These are phyloP conservation scores for Pocillopora meandrina DNA, from an alignment of 92 coral and sea anemone species.

Conservation along the genomic window DNA sequence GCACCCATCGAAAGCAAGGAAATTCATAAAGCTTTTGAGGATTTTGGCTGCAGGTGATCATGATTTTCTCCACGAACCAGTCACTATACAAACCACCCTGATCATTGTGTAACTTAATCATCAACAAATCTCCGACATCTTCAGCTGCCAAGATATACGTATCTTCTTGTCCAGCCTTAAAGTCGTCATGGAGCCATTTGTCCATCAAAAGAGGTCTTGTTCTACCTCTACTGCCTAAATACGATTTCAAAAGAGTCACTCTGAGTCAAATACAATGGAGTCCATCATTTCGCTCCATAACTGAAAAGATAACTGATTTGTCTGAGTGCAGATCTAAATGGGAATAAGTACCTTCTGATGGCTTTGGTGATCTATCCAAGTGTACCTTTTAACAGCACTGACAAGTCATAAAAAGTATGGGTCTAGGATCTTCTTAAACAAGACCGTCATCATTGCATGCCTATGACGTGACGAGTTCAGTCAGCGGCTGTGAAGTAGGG, in stretches of 20 bases:
- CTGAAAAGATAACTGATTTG: too few relatives aligned
- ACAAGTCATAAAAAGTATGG: too few relatives aligned
- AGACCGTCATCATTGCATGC: too few relatives aligned
- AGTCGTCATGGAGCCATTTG: constrained; percentile 75
- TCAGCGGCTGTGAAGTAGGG: too few relatives aligned
- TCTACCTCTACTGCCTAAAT: constrained; percentile 75
- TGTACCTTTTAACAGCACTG: too few relatives aligned
- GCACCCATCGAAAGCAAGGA: constrained; percentile 83
- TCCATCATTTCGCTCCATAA: too few relatives aligned
- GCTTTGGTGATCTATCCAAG: too few relatives aligned
- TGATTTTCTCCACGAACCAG: constrained; percentile 84
- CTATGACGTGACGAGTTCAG: too few relatives aligned
- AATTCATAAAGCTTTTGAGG: constrained; percentile 55
- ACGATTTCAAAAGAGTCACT: too few relatives aligned
- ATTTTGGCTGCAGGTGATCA: constrained; percentile 50
- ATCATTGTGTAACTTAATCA: constrained; percentile 71
- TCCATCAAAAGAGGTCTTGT: constrained; percentile 73
- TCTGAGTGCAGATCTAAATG: too few relatives aligned
- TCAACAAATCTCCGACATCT: constrained; percentile 86
- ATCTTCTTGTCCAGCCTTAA: constrained; percentile 72
- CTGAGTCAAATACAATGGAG: neutral
- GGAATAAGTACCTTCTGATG: too few relatives aligned
- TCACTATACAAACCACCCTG: constrained; percentile 54
- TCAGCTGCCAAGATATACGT: constrained; percentile 62
- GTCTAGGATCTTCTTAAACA: too few relatives aligned